Evolutionary conservation across 2,888 invertebrate genomes (phyloP), one percentile per base, ranked within the genome.

Genomic region (Malthinus seriepunctatus): DNA sequence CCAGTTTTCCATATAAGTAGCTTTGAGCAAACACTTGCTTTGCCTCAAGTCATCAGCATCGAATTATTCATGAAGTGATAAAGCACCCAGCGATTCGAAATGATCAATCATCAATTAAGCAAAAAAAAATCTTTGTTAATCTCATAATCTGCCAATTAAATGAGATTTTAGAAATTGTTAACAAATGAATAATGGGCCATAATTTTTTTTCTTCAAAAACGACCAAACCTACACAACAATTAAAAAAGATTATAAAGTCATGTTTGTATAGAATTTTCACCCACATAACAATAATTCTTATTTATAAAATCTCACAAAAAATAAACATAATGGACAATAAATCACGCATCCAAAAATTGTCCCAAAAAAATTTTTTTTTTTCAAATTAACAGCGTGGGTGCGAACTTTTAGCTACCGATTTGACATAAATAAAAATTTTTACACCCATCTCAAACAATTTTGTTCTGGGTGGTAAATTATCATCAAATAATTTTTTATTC

Each of bases 1-100:
- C 65, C 60, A 65, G 60, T 65, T 65, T 23, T 65, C 63, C 62
- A 60, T 62, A 65, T 65, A 62, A 48, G 63, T 57, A 54, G 51
- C 54, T 60, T 51, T 54, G 51, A 65, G 56, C 61, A 56, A 62
- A 63, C 60, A 62, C 55, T 62, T 32, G 61, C 44, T 61, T 57
- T 48, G 61, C 62, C 62, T 53, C 45, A 49, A 63, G 63, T 53
- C 56, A 60, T 32, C 56, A 23, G 31, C 15, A 5, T 23, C 2
- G 2, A 49, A 61, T 32, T 46, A 53, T 39, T 57, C 47, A 57
- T 42, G 51, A 51, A 51, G 52, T 52, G 49, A 58, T 53, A 49
- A 39, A 49, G 14, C 56, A 37, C 23, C 11, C 12, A 12, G 39
- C 32, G 42, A 32, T 8, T 32, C 7, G 32, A 38, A 50, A 31